Conservation (phyloP, 1,140 invertebrate species). For the Drosophila serrata region DNA sequence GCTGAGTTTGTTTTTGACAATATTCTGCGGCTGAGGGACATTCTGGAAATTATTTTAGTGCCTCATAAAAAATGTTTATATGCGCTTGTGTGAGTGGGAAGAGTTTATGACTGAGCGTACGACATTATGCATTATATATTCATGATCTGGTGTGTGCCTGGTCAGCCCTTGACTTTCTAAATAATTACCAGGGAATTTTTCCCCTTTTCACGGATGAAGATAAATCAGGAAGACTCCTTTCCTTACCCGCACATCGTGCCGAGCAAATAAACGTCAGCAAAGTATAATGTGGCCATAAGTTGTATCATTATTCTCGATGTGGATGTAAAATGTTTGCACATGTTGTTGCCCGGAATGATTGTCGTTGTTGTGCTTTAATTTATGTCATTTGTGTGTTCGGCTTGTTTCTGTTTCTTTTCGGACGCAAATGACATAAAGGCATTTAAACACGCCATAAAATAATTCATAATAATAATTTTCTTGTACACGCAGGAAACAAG, state of each 20-base stretch:
- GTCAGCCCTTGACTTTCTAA: constrained; percentile 54
- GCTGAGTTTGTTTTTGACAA: constrained; percentile 40
- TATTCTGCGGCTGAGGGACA: constrained; percentile 31
- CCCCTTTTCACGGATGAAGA: constrained; percentile 33
- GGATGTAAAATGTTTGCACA: constrained; percentile 44
- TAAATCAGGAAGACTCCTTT: constrained; percentile 58
- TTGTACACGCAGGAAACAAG: constrained; percentile 60
- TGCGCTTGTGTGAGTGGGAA: constrained; percentile 1
- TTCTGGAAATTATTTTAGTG: constrained; percentile 54
- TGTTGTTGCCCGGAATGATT: constrained; percentile 26
- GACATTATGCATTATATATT: constrained; percentile 48
- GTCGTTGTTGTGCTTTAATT: constrained; percentile 60
- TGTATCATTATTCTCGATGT: constrained; percentile 67
- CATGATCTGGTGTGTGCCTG: constrained; percentile 48
- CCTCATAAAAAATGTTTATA: constrained; percentile 62
- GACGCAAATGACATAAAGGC: constrained; percentile 73
- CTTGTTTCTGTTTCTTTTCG: constrained; percentile 53
- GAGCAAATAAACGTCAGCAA: constrained; percentile 68
- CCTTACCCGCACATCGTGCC: constrained; percentile 3
- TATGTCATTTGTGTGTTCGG: constrained; percentile 72
- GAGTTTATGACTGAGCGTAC: constrained; percentile 47
- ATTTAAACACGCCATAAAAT: constrained; percentile 84
- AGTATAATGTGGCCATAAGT: constrained; percentile 72
- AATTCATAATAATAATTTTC: constrained; percentile 72
- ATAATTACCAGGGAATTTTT: constrained; percentile 57